phyloP scores from a whole-genome alignment of 2,888 invertebrate genomes.

The Spisula subtruncata region DNA sequence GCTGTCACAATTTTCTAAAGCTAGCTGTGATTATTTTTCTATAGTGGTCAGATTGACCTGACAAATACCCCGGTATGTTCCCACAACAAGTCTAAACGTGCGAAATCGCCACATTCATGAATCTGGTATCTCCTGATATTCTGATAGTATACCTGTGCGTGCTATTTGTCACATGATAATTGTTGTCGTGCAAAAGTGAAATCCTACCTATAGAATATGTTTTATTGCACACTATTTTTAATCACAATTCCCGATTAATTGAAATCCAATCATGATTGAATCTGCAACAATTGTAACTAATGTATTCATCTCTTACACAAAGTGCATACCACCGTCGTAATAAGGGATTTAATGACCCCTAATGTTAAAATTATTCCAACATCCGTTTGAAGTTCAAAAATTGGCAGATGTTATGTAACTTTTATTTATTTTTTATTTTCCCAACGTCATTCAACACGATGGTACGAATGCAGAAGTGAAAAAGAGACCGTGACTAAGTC shows the following conservation, averaged over 20 bases:
- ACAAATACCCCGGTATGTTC: neutral
- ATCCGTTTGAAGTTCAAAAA: neutral
- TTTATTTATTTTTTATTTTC: conserved; percentile 10
- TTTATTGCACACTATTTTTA: neutral
- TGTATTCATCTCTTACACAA: neutral
- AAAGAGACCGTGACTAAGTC: too few relatives aligned
- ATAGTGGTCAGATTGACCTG: neutral
- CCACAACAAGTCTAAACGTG: too few relatives aligned
- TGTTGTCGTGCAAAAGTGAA: neutral
- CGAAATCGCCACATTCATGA: too few relatives aligned
- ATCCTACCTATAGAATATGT: neutral
- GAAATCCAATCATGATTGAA: neutral
- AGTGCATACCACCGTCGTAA: neutral
- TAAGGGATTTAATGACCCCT: neutral
- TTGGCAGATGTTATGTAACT: conserved; percentile 27
- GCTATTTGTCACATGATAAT: neutral
- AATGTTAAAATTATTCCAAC: neutral
- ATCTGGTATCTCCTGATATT: too few relatives aligned
- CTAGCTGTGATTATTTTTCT: neutral
- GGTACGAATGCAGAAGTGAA: too few relatives aligned
- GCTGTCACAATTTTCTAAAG: conserved; percentile 6
- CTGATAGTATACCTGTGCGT: too few relatives aligned
- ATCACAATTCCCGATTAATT: neutral
- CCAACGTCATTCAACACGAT: neutral
- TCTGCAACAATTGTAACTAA: neutral